Base-by-base conservation (phyloP, 35 echinoderm and acorn worm species). In the Diadema setosum region DNA sequence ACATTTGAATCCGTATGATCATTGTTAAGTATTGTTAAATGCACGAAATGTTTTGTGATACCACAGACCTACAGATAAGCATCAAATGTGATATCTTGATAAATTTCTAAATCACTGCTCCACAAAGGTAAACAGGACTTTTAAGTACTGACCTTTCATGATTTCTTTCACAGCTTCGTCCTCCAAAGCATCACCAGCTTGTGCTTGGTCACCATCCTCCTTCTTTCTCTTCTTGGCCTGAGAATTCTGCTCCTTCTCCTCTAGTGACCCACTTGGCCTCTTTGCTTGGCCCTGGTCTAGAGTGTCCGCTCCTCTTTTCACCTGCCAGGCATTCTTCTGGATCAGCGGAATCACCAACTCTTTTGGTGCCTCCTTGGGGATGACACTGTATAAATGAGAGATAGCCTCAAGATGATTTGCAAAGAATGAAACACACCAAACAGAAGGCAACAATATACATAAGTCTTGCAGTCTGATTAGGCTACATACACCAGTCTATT, bases 81-180 rank as follows among this genome's bases (percentile, higher is more conserved):
- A n/a, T n/a, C n/a, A n/a, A n/a, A n/a, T n/a, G n/a, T n/a, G n/a
- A n/a, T n/a, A n/a, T n/a, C n/a, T n/a, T n/a, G n/a, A n/a, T n/a
- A n/a, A n/a, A n/a, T n/a, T n/a, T n/a, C n/a, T n/a, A n/a, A n/a
- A n/a, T n/a, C n/a, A n/a, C n/a, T n/a, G n/a, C n/a, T n/a, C n/a
- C n/a, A n/a, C n/a, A n/a, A n/a, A n/a, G n/a, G n/a, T n/a, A n/a
- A n/a, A n/a, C n/a, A n/a, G 23, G 58, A 63, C n/a, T 60, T n/a
- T 23, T 26, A 23, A 16, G 42, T 42, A 41, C 69, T 40, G 2
- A 94, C 93, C 93, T 90, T 85, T 58, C 30, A 94, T 90, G 49
- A 94, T 84, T 86, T 94, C 93, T 86, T 90, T 58, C 23, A 90
- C 87, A 45, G 93, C 93, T 46, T 80, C 93, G 70, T 90, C 59